A percentile compares a stretch with the other conserved stretches of the same genome.
Conservation (phyloP, 53 echinoderm and acorn worm species). For the Henricia sp. region DNA sequence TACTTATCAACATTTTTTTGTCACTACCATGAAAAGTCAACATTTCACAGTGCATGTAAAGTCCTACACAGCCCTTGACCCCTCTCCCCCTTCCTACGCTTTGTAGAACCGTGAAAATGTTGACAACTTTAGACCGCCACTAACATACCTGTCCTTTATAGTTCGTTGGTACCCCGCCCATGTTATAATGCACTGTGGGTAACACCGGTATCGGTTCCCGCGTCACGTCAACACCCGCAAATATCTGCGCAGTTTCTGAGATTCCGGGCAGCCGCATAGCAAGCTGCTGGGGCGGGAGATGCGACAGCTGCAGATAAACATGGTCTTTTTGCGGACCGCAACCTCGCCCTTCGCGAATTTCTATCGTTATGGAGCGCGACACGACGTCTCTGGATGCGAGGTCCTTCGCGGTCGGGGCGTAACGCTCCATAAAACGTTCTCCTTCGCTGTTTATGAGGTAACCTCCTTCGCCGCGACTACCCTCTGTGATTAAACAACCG, state of each 20-base stretch:
- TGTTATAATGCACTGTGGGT: slow-evolving; percentile 98
- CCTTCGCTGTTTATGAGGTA: slow-evolving; percentile 96
- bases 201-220: slow-evolving; percentile 95
- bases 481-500: slow-evolving; percentile 96
- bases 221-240: slow-evolving; percentile 98
- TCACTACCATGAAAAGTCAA: no score
- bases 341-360: slow-evolving; percentile 97
- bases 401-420: slow-evolving; percentile 93
- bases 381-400: slow-evolving; percentile 95
- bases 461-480: slow-evolving; percentile 95
- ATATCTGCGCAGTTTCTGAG: slow-evolving; percentile 97
- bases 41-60: no score
- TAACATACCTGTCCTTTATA: slow-evolving; percentile 89
- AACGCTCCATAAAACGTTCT: slow-evolving; percentile 96
- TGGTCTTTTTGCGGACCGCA: slow-evolving; percentile 93
- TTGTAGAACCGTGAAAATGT: no score
- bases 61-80: no score
- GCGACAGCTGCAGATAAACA: slow-evolving; percentile 93
- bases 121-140: background rate
- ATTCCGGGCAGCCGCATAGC: slow-evolving; percentile 89
- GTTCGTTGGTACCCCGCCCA: slow-evolving; percentile 98
- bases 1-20: no score
- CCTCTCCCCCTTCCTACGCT: no score
- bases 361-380: slow-evolving; percentile 96
- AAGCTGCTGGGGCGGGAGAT: slow-evolving; percentile 91